These are phyloP conservation scores for Eurystomus gularis DNA, from an alignment of 2,113 vertebrate species.

Conservation along the genomic window DNA sequence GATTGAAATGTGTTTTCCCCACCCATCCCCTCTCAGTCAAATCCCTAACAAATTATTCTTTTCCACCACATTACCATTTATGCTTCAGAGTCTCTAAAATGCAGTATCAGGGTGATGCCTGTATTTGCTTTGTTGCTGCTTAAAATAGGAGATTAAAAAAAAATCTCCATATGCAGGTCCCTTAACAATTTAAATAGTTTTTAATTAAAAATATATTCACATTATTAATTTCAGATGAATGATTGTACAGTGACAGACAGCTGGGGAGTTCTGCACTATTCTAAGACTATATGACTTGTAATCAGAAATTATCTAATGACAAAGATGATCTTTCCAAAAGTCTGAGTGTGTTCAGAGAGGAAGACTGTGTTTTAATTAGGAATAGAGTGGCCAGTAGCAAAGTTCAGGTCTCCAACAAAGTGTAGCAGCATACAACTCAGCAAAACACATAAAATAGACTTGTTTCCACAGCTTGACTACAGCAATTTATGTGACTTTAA, in stretches of 20 bases:
- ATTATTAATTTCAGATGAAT: background rate
- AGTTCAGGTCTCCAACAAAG: background rate
- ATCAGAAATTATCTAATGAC: background rate
- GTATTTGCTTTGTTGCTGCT: background rate
- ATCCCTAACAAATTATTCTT: background rate
- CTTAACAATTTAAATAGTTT: background rate
- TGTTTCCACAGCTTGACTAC: background rate
- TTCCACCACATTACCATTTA: background rate
- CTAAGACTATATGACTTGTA: background rate
- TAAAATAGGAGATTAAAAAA: background rate
- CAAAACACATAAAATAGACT: background rate
- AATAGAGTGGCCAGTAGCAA: background rate
- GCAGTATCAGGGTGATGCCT: background rate
- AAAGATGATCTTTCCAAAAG: background rate
- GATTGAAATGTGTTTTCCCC: background rate
- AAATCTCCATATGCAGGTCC: background rate
- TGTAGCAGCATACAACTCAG: background rate
- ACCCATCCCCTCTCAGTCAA: fast-evolving
- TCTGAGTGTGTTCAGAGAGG: background rate
- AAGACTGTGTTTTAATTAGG: background rate
- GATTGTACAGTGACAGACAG: background rate
- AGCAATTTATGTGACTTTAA: background rate
- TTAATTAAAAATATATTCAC: conserved; percentile 18
- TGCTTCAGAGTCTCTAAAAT: background rate
- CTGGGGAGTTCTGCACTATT: background rate